Evolutionary conservation across 2,113 vertebrate species (phyloP).

Genomic region (Mus musculus): GRCm39 chr12:27487501-27488000

Average conservation of each 20-base stretch:
- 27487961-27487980: background rate
- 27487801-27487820: background rate
- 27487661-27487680: background rate
- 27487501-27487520: background rate
- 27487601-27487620: fast-evolving
- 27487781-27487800: background rate
- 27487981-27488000: background rate
- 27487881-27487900: background rate
- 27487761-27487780: background rate
- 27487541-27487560: fast-evolving
- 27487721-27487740: conserved; percentile 9
- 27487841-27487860: background rate
- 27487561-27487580: background rate
- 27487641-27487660: fast-evolving
- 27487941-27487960: background rate
- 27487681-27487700: background rate
- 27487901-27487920: background rate
- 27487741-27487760: background rate
- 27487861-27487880: background rate
- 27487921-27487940: background rate
- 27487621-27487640: no score
- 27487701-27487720: background rate
- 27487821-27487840: conserved; percentile 57
- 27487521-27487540: no score
- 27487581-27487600: background rate